Evolutionary conservation across 2,888 invertebrate genomes (phyloP).

Genomic region (Cantharis lateralis): DNA sequence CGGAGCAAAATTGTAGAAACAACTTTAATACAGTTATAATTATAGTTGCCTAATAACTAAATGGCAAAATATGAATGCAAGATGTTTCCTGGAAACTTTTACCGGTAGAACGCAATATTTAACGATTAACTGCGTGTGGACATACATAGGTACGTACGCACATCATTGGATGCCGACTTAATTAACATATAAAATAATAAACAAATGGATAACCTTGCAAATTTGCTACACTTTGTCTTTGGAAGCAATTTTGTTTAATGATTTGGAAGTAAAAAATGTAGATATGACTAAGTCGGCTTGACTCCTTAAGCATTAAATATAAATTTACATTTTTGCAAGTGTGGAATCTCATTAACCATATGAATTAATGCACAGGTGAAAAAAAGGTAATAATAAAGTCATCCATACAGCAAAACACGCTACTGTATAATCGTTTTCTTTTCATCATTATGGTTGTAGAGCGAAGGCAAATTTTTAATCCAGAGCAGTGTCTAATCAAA

Average conservation of each 20-base stretch:
- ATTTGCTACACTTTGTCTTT: background rate
- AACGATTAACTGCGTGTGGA: constrained; percentile 14
- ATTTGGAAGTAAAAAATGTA: background rate
- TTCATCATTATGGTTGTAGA: constrained; percentile 8
- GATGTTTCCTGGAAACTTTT: constrained; percentile 17
- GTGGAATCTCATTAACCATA: constrained; percentile 17
- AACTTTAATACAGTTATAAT: constrained; percentile 20
- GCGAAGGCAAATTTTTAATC: constrained; percentile 16
- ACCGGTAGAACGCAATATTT: constrained; percentile 13
- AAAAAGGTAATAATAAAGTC: constrained; percentile 6
- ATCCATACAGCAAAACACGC: constrained; percentile 16
- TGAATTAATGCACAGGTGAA: constrained; percentile 16
- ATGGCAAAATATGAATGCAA: constrained; percentile 3
- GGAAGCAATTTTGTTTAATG: background rate
- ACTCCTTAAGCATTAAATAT: background rate
- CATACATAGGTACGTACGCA: background rate
- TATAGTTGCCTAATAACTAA: constrained; percentile 3
- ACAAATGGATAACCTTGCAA: background rate
- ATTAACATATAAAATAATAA: background rate
- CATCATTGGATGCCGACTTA: background rate
- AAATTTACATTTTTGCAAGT: background rate
- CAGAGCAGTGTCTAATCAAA: constrained; percentile 26
- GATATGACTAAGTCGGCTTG: background rate
- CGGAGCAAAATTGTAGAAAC: background rate
- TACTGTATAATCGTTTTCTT: constrained; percentile 20